Percentiles rank a stretch among this genome's conserved stretches.
Conservation (phyloP, 2,113 vertebrate species). For the Patagioenas fasciata region DNA sequence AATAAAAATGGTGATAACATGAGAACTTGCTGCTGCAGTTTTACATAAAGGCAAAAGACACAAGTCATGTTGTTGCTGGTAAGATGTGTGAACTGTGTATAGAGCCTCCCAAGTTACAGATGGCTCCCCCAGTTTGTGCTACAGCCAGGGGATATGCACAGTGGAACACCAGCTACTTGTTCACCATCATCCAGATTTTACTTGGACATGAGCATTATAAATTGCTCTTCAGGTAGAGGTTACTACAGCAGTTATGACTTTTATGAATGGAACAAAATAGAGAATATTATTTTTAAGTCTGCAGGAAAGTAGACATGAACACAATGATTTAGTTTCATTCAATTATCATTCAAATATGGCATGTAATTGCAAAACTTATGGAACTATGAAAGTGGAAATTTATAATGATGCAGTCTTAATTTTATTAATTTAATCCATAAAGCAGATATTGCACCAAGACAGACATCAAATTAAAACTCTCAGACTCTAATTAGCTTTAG, state of each 20-base stretch:
- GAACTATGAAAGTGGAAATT: constrained; percentile 82
- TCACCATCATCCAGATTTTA: background rate
- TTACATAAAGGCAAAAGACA: background rate
- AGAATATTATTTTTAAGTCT: constrained; percentile 26
- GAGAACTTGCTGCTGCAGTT: background rate
- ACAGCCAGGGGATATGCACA: background rate
- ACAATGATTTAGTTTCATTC: constrained; percentile 71
- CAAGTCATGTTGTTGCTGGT: background rate
- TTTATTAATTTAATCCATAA: constrained; percentile 85
- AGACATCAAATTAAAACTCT: constrained; percentile 82
- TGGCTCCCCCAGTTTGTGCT: background rate
- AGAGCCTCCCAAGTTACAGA: background rate
- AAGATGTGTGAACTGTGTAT: accelerated
- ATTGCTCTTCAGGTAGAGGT: background rate
- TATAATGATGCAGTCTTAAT: constrained; percentile 81
- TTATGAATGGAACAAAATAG: background rate
- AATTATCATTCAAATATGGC: constrained; percentile 81
- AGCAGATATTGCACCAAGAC: constrained; percentile 78
- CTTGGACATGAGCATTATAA: accelerated
- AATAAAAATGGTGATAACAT: background rate
- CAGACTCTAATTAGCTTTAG: constrained; percentile 81
- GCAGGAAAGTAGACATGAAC: constrained; percentile 27
- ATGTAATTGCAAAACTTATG: constrained; percentile 79
- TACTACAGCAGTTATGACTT: background rate
- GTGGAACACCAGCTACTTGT: background rate